phyloP scores from a whole-genome alignment of 1,140 invertebrate genomes.

The Nomia melanderi region DNA sequence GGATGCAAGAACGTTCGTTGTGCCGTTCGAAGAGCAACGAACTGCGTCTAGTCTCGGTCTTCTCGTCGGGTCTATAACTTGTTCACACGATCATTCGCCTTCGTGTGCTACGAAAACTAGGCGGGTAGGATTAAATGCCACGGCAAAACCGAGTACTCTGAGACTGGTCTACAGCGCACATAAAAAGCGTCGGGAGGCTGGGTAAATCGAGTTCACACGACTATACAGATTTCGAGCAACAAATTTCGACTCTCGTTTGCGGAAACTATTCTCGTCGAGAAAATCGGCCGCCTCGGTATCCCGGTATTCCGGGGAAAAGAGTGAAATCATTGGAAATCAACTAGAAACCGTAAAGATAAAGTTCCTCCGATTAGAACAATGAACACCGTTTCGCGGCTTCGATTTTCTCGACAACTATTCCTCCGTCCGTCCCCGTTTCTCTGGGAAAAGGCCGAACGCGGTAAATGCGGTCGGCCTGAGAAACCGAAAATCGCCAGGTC shows the following conservation, averaged over 20 bases:
- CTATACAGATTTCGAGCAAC: constrained; percentile 25
- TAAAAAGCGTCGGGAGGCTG: constrained; percentile 39
- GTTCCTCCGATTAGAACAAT: neutral
- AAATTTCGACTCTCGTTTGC: constrained; percentile 17
- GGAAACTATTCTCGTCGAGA: constrained; percentile 6
- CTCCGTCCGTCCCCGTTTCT: constrained; percentile 25
- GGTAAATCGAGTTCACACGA: constrained; percentile 37
- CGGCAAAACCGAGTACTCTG: constrained; percentile 33
- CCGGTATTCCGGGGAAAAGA: too few relatives aligned
- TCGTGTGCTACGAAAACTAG: constrained; percentile 23
- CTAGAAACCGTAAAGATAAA: too few relatives aligned
- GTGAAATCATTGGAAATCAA: too few relatives aligned
- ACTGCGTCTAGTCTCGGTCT: constrained; percentile 13
- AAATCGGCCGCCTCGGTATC: neutral
- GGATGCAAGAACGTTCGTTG: neutral
- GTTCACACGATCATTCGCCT: constrained; percentile 28
- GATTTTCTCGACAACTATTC: constrained; percentile 32
- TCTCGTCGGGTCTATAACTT: constrained; percentile 34
- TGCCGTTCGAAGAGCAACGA: constrained; percentile 12
- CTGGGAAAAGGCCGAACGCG: constrained; percentile 49
- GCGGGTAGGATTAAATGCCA: constrained; percentile 30
- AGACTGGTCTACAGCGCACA: constrained; percentile 50
- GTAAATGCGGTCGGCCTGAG: constrained; percentile 30
- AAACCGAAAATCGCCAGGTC: constrained; percentile 36
- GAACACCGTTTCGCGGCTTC: neutral